Conservation (phyloP, 2,888 invertebrate species). For the Tupiocoris notatus region DNA sequence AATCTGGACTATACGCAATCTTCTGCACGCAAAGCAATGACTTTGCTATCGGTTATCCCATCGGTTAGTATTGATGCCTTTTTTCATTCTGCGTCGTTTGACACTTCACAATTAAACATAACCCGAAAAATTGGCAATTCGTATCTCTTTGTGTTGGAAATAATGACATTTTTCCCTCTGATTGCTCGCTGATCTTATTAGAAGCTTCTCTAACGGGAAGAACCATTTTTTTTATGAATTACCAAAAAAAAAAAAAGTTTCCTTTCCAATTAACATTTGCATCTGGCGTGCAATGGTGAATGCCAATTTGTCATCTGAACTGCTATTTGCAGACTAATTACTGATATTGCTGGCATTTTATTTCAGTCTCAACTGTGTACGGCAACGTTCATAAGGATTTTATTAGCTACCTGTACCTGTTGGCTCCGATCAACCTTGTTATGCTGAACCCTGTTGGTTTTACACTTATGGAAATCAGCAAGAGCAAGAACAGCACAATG, state of each 20-base stretch:
- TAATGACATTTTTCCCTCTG: no score
- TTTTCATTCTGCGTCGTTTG: no score
- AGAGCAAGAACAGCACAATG: conserved; percentile 54
- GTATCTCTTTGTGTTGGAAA: no score
- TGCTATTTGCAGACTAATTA: background rate
- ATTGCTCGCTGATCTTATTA: no score
- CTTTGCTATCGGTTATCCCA: conserved; percentile 94
- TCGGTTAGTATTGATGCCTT: conserved; percentile 65
- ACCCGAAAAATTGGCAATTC: no score
- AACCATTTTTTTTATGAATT: no score
- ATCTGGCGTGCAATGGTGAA: no score
- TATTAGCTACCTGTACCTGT: conserved; percentile 83
- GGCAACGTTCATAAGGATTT: conserved; percentile 83
- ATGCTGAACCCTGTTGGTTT: conserved; percentile 91
- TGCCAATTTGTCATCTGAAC: no score
- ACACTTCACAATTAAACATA: no score
- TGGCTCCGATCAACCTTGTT: conserved; percentile 91
- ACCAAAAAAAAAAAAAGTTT: no score
- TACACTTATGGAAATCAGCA: conserved; percentile 80
- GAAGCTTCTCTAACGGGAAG: no score
- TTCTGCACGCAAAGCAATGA: conserved; percentile 97
- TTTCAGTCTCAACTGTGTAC: conserved; percentile 81
- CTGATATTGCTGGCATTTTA: background rate
- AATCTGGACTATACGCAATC: conserved; percentile 88
- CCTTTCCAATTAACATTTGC: no score